A percentile compares a stretch with the other conserved stretches of the same genome.
These are phyloP conservation scores for Fregetta grallaria DNA, from an alignment of 2,113 vertebrate species.

Conservation along the genomic window DNA sequence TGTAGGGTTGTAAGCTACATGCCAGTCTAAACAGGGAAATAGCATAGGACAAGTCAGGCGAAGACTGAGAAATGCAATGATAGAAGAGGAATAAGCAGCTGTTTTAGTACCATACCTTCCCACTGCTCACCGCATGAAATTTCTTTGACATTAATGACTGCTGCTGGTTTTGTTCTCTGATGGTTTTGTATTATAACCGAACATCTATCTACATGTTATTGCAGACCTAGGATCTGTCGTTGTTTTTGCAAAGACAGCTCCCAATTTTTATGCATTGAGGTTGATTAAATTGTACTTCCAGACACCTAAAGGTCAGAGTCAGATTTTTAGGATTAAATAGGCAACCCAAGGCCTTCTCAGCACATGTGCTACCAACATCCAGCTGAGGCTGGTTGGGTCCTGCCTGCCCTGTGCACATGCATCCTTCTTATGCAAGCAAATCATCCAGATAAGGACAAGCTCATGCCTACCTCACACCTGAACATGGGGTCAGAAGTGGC, in stretches of 20 bases:
- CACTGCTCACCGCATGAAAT: background rate
- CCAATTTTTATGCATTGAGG: background rate
- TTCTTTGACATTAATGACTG: background rate
- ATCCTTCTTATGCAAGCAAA: background rate
- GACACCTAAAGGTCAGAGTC: background rate
- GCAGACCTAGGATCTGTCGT: background rate
- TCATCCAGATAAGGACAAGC: background rate
- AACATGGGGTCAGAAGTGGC: background rate
- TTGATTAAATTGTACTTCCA: background rate
- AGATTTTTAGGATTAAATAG: background rate
- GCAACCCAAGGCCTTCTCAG: background rate
- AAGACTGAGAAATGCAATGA: background rate
- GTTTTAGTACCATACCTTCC: background rate
- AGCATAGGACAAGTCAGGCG: background rate
- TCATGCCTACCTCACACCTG: background rate
- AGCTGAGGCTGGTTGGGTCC: background rate
- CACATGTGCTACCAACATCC: background rate
- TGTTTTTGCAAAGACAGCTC: background rate
- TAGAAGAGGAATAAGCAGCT: background rate
- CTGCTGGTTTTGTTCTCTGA: background rate
- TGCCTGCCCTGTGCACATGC: too few relatives aligned
- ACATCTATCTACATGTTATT: background rate
- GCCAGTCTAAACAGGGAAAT: background rate
- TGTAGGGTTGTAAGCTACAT: background rate
- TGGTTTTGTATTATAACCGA: background rate